These are phyloP conservation scores for Phalloptychus januarius DNA, from an alignment of 2,797 vertebrate species.

Conservation along the genomic window DNA sequence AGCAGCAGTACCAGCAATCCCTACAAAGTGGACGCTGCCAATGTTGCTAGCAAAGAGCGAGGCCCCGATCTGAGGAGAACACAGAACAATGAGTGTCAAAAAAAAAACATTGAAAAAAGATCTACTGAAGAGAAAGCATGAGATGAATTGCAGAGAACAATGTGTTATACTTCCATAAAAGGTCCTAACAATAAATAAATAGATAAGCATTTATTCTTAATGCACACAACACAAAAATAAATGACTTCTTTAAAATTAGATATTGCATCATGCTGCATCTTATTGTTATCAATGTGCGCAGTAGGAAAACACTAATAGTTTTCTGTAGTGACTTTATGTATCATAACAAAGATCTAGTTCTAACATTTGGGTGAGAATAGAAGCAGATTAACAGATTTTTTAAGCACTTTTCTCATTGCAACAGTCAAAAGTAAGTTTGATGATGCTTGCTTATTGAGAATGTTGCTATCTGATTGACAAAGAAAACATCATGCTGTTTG, in stretches of 20 bases:
- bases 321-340: neutral
- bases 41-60: constrained; percentile 98
- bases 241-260: neutral
- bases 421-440: neutral
- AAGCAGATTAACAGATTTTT: neutral
- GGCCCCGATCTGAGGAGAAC: constrained; percentile 87
- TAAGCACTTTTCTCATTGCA: neutral
- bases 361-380: neutral
- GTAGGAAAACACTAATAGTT: neutral
- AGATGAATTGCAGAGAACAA: neutral
- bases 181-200: neutral
- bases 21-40: constrained; percentile 94
- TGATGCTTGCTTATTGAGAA: neutral
- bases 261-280: neutral
- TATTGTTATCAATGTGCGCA: neutral
- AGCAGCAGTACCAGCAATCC: constrained; percentile 91
- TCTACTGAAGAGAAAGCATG: neutral
- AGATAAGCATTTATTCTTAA: neutral
- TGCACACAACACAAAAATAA: neutral
- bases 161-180: neutral
- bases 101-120: neutral
- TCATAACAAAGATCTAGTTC: neutral
- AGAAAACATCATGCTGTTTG: neutral
- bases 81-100: neutral
- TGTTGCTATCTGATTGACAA: neutral